Conservation (phyloP, 2,797 vertebrate species). For the Brachyalestes nurse region DNA sequence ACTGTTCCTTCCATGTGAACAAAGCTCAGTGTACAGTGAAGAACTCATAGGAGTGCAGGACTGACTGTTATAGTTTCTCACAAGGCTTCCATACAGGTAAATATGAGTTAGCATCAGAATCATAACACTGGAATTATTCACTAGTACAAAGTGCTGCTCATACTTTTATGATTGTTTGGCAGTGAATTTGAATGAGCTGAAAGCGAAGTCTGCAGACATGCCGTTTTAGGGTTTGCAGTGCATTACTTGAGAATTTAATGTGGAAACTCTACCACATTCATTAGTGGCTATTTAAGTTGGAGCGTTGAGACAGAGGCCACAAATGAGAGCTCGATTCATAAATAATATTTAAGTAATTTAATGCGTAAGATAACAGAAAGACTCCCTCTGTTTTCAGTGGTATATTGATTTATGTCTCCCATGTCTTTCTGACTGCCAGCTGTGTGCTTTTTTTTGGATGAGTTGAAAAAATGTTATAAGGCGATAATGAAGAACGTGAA, state of each 20-base stretch:
- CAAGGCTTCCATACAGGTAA: constrained; percentile 7
- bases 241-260: constrained; percentile 22
- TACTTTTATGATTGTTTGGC: background rate
- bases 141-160: background rate
- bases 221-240: constrained; percentile 10
- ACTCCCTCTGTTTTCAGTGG: background rate
- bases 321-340: constrained; percentile 4
- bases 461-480: constrained; percentile 5
- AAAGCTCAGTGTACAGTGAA: background rate
- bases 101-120: background rate
- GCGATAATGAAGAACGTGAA: constrained; percentile 17
- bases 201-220: constrained; percentile 2
- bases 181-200: background rate
- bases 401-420: background rate
- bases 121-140: background rate
- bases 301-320: background rate
- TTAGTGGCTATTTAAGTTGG: constrained; percentile 27
- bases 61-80: background rate
- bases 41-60: background rate
- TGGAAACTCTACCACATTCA: constrained; percentile 17
- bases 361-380: constrained; percentile 18
- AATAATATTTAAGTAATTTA: constrained; percentile 11
- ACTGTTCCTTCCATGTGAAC: constrained; percentile 28
- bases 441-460: background rate
- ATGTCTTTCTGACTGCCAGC: background rate